Conservation (phyloP, 2,888 invertebrate species). For the Drosophila prostipennis region DNA sequence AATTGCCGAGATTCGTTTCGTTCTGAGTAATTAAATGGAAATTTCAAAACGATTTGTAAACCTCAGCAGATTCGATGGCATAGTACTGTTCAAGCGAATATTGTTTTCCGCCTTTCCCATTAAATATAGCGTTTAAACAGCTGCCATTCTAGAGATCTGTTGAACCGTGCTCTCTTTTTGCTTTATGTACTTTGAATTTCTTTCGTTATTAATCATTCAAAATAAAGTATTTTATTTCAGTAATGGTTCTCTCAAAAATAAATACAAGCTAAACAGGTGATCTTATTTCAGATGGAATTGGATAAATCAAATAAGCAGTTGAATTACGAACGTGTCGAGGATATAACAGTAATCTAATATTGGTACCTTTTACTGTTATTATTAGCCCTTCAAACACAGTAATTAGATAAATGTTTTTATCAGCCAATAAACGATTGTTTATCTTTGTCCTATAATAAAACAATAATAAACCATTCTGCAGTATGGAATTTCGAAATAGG, state of each 20-base stretch:
- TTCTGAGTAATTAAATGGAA: conserved; percentile 40
- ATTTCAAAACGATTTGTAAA: conserved; percentile 19
- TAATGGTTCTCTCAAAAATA: background rate
- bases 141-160: conserved; percentile 6
- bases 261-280: background rate
- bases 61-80: conserved; percentile 28
- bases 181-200: background rate
- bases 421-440: background rate
- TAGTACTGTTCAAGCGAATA: conserved; percentile 5
- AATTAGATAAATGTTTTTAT: background rate
- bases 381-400: background rate
- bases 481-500: background rate
- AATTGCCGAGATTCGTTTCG: conserved; percentile 32
- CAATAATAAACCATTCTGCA: background rate
- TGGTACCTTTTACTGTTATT: background rate
- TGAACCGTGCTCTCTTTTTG: background rate
- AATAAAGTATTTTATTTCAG: no score
- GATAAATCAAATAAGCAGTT: background rate
- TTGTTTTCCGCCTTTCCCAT: conserved; percentile 22
- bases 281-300: background rate
- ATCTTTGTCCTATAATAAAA: background rate
- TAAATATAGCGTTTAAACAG: conserved; percentile 18
- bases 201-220: background rate
- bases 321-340: no score
- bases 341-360: background rate